Evolutionary conservation across 2,888 invertebrate species (phyloP).

Genomic region (Scaptomyza cyrtandrae): DNA sequence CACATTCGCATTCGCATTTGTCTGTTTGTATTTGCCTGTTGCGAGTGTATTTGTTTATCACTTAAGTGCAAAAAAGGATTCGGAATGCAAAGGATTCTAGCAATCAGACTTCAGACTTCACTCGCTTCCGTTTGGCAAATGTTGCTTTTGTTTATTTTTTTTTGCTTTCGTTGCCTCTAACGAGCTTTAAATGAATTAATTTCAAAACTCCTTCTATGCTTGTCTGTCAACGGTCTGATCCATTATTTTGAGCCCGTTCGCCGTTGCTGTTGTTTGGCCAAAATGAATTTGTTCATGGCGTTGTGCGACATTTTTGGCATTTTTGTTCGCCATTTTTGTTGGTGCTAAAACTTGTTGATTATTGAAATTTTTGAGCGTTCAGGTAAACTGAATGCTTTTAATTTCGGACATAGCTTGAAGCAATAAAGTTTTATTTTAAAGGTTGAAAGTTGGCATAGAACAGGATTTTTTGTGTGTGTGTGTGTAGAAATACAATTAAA

Average conservation of each 20-base stretch:
- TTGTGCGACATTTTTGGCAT: constrained; percentile 30
- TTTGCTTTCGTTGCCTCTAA: constrained; percentile 48
- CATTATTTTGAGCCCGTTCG: constrained; percentile 27
- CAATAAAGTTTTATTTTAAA: not conserved
- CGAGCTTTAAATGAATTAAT: constrained; percentile 80
- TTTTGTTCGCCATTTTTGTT: constrained; percentile 2
- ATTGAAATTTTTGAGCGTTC: constrained; percentile 2
- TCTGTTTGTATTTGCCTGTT: constrained; percentile 60
- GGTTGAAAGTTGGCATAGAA: too few relatives aligned
- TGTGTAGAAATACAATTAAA: too few relatives aligned
- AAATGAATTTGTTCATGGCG: constrained; percentile 19
- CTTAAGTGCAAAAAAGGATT: constrained; percentile 77
- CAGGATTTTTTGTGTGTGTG: too few relatives aligned
- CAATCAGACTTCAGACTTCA: constrained; percentile 50
- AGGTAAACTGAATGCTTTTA: constrained; percentile 20
- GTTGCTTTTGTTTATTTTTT: constrained; percentile 40
- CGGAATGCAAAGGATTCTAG: constrained; percentile 50
- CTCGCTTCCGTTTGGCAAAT: constrained; percentile 51
- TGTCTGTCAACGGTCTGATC: constrained; percentile 4
- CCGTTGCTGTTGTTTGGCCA: constrained; percentile 11
- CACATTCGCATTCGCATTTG: constrained; percentile 30
- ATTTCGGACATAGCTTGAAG: constrained; percentile 4
- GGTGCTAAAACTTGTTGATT: constrained; percentile 26
- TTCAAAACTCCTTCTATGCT: constrained; percentile 43
- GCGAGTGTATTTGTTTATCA: constrained; percentile 79